These are phyloP conservation scores for Ametastegia equiseti DNA, from an alignment of 2,888 invertebrate species.

Conservation along the genomic window DNA sequence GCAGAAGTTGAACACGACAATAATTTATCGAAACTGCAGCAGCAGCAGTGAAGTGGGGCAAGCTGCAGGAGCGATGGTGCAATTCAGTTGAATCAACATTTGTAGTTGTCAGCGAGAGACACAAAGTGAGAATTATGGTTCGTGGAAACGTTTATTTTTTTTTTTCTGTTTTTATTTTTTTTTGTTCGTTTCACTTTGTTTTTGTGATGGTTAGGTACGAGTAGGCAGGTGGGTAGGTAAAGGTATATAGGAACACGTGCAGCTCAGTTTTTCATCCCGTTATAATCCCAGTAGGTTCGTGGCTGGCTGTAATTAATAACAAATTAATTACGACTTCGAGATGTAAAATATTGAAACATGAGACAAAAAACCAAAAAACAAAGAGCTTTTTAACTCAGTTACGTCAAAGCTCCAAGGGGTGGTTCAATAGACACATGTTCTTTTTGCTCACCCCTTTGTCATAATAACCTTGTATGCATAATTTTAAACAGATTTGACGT, in stretches of 20 bases:
- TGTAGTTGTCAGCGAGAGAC: conserved; percentile 29
- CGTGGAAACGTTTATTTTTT: not conserved
- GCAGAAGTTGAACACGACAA: not conserved
- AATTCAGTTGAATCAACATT: conserved; percentile 40
- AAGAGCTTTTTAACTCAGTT: not conserved
- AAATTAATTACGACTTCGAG: not conserved
- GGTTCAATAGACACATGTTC: too few species aligned
- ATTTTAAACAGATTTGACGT: conserved; percentile 5
- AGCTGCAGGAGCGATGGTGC: conserved; percentile 14
- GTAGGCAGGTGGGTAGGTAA: too few species aligned
- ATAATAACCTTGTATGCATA: not conserved
- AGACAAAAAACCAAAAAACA: too few species aligned
- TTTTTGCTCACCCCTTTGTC: not conserved
- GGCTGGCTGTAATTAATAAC: not conserved
- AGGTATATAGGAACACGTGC: not conserved
- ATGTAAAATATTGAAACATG: not conserved
- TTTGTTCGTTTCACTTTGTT: too few species aligned
- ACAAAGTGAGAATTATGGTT: conserved; percentile 28
- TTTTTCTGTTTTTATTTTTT: not conserved
- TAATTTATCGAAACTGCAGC: not conserved
- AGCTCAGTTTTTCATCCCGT: not conserved
- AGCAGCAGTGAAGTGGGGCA: not conserved
- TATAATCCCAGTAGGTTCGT: not conserved
- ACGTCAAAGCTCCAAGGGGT: not conserved
- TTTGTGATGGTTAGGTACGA: too few species aligned